Conservation (phyloP, 2,888 invertebrate genomes). For the Cephus nigrinus region DNA sequence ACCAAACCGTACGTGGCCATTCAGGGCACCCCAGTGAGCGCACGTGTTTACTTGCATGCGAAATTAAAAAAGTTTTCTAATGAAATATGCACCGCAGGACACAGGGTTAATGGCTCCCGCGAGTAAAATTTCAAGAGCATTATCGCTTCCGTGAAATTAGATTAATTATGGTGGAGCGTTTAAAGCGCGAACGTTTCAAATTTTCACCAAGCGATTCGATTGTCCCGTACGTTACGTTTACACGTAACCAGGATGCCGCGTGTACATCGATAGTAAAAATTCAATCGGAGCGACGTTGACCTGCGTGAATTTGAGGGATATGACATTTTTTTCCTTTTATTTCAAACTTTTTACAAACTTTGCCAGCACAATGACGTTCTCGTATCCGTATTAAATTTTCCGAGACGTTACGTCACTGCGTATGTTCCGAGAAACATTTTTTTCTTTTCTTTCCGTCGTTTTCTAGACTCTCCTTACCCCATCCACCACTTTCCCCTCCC, state of each 20-base stretch:
- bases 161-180: background rate
- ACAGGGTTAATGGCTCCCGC: background rate
- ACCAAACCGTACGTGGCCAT: background rate
- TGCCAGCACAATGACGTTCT: background rate
- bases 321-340: background rate
- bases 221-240: background rate
- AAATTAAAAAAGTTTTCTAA: background rate
- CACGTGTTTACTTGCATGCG: background rate
- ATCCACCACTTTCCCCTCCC: background rate
- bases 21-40: background rate
- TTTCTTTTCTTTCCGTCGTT: background rate
- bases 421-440: background rate
- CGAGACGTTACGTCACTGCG: background rate
- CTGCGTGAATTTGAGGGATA: background rate
- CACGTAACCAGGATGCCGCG: background rate
- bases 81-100: background rate
- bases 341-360: background rate
- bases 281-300: background rate
- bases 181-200: background rate
- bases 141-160: background rate
- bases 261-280: background rate
- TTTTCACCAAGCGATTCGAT: background rate
- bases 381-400: background rate
- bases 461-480: background rate
- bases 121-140: background rate